phyloP scores from a whole-genome alignment of 2,113 vertebrate genomes.

The Otis tarda region DNA sequence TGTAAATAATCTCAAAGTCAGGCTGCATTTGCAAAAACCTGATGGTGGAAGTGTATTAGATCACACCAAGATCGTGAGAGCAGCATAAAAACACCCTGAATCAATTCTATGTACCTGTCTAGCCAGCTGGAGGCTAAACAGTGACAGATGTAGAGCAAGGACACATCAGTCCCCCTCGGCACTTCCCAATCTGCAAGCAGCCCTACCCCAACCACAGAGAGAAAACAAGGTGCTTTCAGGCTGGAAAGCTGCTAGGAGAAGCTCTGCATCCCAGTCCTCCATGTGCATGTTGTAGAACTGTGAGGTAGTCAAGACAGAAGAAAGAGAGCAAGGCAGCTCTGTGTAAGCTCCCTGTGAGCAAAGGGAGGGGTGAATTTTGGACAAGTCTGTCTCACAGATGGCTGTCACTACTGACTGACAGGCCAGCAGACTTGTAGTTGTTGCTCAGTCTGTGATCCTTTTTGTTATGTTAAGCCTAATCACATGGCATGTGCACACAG shows the following conservation, averaged over 20 bases:
- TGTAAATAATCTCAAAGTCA: constrained; percentile 8
- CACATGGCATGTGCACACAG: neutral
- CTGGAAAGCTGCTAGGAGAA: neutral
- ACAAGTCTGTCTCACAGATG: neutral
- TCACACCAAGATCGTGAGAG: neutral
- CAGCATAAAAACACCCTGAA: neutral
- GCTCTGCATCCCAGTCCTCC: neutral
- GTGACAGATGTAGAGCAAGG: constrained; percentile 8
- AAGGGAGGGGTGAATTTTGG: neutral
- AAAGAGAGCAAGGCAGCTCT: neutral
- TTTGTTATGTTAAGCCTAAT: neutral
- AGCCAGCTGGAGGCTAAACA: neutral
- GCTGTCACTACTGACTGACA: neutral
- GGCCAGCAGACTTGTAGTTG: neutral
- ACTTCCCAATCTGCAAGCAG: neutral
- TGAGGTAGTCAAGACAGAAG: neutral
- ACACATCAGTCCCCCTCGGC: neutral
- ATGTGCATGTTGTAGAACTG: fast-evolving
- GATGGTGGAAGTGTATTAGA: neutral
- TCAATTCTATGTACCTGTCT: neutral
- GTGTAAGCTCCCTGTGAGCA: neutral
- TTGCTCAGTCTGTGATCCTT: neutral
- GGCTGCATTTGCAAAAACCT: neutral
- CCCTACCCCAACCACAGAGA: neutral
- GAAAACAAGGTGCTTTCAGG: neutral